A percentile compares a stretch with the other conserved stretches of the same genome.
Conservation (phyloP, 1,140 invertebrate species). For the Pomacea maculata region DNA sequence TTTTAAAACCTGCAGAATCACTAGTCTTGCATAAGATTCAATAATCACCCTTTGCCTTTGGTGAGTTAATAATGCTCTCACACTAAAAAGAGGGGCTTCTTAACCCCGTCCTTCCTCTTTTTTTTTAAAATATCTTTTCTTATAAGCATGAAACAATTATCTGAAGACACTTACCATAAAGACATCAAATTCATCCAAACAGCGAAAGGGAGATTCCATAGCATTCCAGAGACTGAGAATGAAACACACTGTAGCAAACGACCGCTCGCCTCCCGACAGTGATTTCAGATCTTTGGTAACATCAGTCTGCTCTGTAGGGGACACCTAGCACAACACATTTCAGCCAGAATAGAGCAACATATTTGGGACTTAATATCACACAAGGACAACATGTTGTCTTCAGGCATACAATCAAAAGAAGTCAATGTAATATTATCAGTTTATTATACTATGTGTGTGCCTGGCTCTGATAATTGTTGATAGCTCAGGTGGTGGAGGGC, state of each 20-base stretch:
- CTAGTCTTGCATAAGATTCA: no score
- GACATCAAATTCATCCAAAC: slow-evolving; percentile 98
- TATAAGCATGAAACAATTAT: not conserved
- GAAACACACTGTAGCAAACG: slow-evolving; percentile 93
- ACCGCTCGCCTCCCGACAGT: slow-evolving; percentile 94
- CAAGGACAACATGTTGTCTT: no score
- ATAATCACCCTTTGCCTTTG: not conserved
- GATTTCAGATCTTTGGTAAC: slow-evolving; percentile 70
- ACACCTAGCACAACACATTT: slow-evolving; percentile 5
- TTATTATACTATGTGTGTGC: no score
- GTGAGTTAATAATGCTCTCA: not conserved
- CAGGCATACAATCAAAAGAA: no score
- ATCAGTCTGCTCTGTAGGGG: slow-evolving; percentile 23
- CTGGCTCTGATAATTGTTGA: no score
- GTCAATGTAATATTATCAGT: no score
- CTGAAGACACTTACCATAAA: slow-evolving; percentile 80
- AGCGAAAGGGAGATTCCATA: slow-evolving; percentile 90
- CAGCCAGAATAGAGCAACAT: no score
- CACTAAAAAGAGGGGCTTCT: not conserved
- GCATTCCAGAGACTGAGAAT: slow-evolving; percentile 93
- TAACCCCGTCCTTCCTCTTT: not conserved
- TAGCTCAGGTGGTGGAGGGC: no score
- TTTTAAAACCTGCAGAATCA: no score
- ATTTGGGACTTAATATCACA: no score
- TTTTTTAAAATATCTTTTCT: not conserved